Percentiles rank a stretch among this genome's conserved stretches.
phyloP scores from a whole-genome alignment of 2,888 invertebrate species.

The Iphiclides podalirius region DNA sequence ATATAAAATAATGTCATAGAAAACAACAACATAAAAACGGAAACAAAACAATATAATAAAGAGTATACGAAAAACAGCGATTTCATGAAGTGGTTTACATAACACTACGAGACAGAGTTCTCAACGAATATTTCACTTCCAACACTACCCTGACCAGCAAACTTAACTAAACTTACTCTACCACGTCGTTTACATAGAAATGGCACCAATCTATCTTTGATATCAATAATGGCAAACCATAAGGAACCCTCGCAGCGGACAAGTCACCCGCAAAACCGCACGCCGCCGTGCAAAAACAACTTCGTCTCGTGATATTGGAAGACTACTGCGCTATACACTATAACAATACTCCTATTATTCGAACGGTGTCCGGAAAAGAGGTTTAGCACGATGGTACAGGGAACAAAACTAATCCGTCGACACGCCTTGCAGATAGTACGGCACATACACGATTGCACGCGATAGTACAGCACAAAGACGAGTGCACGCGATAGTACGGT shows the following conservation, averaged over 20 bases:
- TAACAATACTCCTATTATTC: slow-evolving; percentile 64
- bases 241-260: slow-evolving; percentile 74
- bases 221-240: slow-evolving; percentile 79
- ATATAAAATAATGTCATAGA: slow-evolving; percentile 66
- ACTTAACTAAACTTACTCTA: slow-evolving; percentile 78
- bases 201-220: slow-evolving; percentile 81
- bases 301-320: slow-evolving; percentile 74
- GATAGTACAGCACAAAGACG: too few relatives aligned
- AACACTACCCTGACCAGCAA: slow-evolving; percentile 78
- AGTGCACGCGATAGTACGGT: slow-evolving; percentile 41
- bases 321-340: slow-evolving; percentile 77
- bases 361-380: slow-evolving; percentile 47
- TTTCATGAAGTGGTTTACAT: slow-evolving; percentile 47
- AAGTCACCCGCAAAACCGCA: slow-evolving; percentile 45
- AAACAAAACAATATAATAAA: slow-evolving; percentile 43
- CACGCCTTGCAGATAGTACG: slow-evolving; percentile 43
- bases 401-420: slow-evolving; percentile 23
- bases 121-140: slow-evolving; percentile 71
- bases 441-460: too few relatives aligned
- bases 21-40: slow-evolving; percentile 52
- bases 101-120: slow-evolving; percentile 55
- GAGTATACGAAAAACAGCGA: slow-evolving; percentile 49
- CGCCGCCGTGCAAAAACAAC: too few relatives aligned
- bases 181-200: slow-evolving; percentile 76
- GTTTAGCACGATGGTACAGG: slow-evolving; percentile 49